Base-by-base conservation (phyloP, 2,888 invertebrate species). In the Lomographa bimaculata region DNA sequence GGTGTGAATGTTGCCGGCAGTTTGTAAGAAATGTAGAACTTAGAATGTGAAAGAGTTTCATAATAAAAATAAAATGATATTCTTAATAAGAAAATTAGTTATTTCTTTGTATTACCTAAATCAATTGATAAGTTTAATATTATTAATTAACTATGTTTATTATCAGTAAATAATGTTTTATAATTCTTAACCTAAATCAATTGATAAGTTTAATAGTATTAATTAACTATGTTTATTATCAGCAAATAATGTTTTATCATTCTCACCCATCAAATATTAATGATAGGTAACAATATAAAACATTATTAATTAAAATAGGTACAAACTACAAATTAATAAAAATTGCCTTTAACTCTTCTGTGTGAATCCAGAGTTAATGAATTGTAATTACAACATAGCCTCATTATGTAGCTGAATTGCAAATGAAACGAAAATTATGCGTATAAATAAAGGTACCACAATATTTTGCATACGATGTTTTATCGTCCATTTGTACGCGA, bases 311-410 rank as follows among this genome's bases (percentile, higher is more conserved):
- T 18, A 29, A 25, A 2, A 5, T 4, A 19, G 24, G 19, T 41
- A 30, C 17, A 28, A 42, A 30, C 30, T 8, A 28, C 39, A 45
- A 40, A 50, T 46, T 46, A 41, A 55, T n/a, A n/a, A n/a, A 57
- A 56, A 46, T 53, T 36, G 35, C 44, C 38, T 46, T 42, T n/a
- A 52, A 50, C 35, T 60, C 57, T 54, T 58, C 48, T 58, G 52
- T 44, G 28, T 48, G 45, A 51, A 54, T 59, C 38, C 49, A 58
- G 65, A 61, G 63, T 59, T 60, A 69, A 70, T 69, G 62, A 55
- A 65, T 64, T 62, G 60, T 60, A 66, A 71, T 69, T 66, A 64
- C 63, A 49, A 64, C 57, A 60, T 60, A 56, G 40, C 47, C 55
- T 65, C 53, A 64, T 70, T 63, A 69, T 62, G 56, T 52, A 60